Evolutionary conservation across 1,140 invertebrate species (phyloP), one percentile per base, ranked within the genome.

Genomic region (Danaus plexippus): DNA sequence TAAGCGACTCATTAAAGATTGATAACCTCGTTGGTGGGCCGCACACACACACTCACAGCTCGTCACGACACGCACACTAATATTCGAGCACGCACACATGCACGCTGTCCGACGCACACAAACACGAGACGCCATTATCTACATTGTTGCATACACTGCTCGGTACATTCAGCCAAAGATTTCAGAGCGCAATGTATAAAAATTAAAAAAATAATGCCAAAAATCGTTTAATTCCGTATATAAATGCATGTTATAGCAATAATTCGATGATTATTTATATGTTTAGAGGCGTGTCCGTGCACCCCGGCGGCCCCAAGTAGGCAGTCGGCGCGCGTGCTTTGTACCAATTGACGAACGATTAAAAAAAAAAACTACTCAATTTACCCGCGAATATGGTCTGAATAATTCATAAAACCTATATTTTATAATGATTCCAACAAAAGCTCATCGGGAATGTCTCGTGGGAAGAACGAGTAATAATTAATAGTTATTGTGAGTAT

Each of bases 11-110:
- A 80, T 79, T 70, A 75, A 70, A 82, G 74, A 77, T 82, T 80
- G 81, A 80, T 85, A 82, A 82, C 80, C 80, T 80, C 75, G 75
- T 79, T 75, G 76, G 78, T 81, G 77, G 75, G 78, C 75, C 69
- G 66, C 66, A 61, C 64, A 56, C 71, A 73, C 70, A 73, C 72
- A 57, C 59, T 47, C n/a, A 43, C 13, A 50, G 49, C 69, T 44
- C 64, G 60, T 61, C 61, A 65, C 18, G 55, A 45, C 54, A 41
- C 15, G 32, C 15, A 22, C 40, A 15, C 41, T 13, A 22, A 11
- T 41, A 18, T 68, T 63, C 58, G 58, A 50, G 45, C 66, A 63
- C 61, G 62, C 63, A 48, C 54, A 65, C 66, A 56, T 56, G 52
- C 64, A 55, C 66, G 32, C 41, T 46, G 56, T 11, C 53, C 61